phyloP scores from a whole-genome alignment of 2,888 invertebrate species.

The Marronus borbonicus region DNA sequence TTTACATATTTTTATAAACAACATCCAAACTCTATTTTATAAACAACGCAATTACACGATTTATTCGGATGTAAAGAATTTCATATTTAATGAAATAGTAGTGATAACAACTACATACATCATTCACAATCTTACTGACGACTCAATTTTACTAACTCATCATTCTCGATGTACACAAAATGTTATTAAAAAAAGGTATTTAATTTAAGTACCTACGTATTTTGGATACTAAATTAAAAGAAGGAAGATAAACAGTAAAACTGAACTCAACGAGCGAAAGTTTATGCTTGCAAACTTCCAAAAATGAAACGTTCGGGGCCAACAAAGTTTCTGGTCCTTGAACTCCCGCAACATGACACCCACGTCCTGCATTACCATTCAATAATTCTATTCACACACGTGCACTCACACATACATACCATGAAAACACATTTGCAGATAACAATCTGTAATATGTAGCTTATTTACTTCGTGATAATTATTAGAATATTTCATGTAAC shows the following conservation, averaged over 20 bases:
- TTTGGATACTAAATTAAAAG: too few relatives aligned
- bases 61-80: too few relatives aligned
- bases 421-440: conserved; percentile 49
- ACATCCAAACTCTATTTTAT: too few relatives aligned
- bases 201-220: too few relatives aligned
- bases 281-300: conserved; percentile 40
- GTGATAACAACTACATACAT: too few relatives aligned
- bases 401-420: conserved; percentile 35
- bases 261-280: conserved; percentile 22
- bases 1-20: too few relatives aligned
- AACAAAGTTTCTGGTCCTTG: conserved; percentile 49
- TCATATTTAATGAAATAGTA: too few relatives aligned
- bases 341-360: conserved; percentile 47
- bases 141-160: too few relatives aligned
- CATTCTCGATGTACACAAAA: too few relatives aligned
- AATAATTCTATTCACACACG: conserved; percentile 48
- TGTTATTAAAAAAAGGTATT: too few relatives aligned
- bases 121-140: too few relatives aligned
- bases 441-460: conserved; percentile 46
- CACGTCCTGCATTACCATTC: conserved; percentile 50
- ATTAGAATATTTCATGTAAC: conserved; percentile 34
- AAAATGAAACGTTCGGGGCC: conserved; percentile 40
- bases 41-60: too few relatives aligned
- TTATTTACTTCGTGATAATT: conserved; percentile 40
- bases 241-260: neutral